Evolutionary conservation across 2,888 invertebrate genomes (phyloP).

Genomic region (Cantharis nigra): DNA sequence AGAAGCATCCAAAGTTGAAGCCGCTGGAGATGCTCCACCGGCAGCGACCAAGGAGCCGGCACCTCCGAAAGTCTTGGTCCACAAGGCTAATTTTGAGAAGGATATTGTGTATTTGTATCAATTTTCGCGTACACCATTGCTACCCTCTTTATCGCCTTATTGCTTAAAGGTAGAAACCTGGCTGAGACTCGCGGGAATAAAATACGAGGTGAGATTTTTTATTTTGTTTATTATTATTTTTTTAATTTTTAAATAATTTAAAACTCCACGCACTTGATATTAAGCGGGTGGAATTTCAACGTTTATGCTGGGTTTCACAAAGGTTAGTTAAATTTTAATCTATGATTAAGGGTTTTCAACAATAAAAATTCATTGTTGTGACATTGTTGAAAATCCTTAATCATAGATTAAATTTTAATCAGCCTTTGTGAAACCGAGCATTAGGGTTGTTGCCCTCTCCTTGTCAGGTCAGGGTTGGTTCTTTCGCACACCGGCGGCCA

Average conservation of each 20-base stretch:
- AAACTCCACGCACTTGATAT: neutral
- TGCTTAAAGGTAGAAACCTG: constrained; percentile 96
- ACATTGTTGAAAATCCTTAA: too few relatives aligned
- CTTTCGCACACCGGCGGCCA: constrained; percentile 25
- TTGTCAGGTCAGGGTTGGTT: constrained; percentile 34
- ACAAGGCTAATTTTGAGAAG: constrained; percentile 87
- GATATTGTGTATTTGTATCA: constrained; percentile 94
- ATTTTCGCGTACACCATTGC: constrained; percentile 85
- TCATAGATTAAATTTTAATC: too few relatives aligned
- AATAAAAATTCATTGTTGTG: too few relatives aligned
- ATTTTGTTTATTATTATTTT: neutral
- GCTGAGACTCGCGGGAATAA: constrained; percentile 87
- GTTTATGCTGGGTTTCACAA: too few relatives aligned
- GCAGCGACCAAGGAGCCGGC: constrained; percentile 66
- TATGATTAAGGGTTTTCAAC: too few relatives aligned
- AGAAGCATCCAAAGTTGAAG: constrained; percentile 56
- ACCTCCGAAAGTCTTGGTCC: constrained; percentile 78
- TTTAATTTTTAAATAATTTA: neutral
- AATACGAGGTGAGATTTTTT: constrained; percentile 84
- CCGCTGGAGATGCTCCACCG: constrained; percentile 56
- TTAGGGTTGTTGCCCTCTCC: constrained; percentile 37
- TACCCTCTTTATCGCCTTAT: constrained; percentile 90
- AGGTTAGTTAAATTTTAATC: too few relatives aligned
- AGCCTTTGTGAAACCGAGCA: too few relatives aligned
- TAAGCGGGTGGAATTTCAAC: neutral